Conservation (phyloP, 2,113 vertebrate genomes). For the Monopterus albus region DNA sequence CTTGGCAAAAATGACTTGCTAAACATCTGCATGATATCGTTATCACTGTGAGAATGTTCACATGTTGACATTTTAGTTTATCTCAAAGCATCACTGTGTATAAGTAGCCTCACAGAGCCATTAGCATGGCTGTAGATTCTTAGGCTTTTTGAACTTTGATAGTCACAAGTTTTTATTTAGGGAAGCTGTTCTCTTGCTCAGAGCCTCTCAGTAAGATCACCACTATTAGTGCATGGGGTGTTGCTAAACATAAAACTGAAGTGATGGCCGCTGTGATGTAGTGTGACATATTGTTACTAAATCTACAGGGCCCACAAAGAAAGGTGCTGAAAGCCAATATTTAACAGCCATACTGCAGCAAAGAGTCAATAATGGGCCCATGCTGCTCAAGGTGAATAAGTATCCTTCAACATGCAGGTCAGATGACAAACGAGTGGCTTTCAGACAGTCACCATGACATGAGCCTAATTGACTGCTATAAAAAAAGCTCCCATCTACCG, state of each 20-base stretch:
- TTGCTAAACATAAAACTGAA: constrained; percentile 42
- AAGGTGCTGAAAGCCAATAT: constrained; percentile 51
- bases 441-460: constrained; percentile 12
- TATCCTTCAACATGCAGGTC: constrained; percentile 31
- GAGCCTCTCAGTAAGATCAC: constrained; percentile 17
- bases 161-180: background rate
- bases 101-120: background rate
- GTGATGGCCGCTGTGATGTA: constrained; percentile 44
- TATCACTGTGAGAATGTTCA: background rate
- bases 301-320: constrained; percentile 33
- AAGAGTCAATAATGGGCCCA: constrained; percentile 31
- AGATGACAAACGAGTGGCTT: constrained; percentile 22
- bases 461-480: constrained; percentile 19
- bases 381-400: constrained; percentile 29
- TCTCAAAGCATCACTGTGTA: background rate
- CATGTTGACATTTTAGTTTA: no score
- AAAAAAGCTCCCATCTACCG: background rate
- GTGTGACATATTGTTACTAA: constrained; percentile 33
- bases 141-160: constrained; percentile 11
- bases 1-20: background rate
- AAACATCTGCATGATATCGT: background rate
- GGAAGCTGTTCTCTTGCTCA: background rate
- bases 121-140: background rate
- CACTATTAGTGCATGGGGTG: constrained; percentile 8
- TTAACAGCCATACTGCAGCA: constrained; percentile 43